A percentile compares a stretch with the other conserved stretches of the same genome.
Conservation (phyloP, 2,888 invertebrate genomes). For the Parnassius mnemosyne region DNA sequence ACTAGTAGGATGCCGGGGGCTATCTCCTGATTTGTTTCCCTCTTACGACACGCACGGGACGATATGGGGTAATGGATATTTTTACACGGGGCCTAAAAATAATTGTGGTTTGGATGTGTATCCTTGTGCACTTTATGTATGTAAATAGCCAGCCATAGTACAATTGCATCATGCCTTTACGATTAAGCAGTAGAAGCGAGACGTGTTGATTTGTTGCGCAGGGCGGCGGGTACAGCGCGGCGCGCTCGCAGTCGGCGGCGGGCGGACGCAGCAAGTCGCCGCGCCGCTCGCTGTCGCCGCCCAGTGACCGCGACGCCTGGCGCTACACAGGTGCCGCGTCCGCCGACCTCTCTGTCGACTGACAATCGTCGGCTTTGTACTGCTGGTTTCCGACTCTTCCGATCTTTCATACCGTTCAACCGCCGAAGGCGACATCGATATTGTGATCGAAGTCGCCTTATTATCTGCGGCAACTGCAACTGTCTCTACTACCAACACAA, state of each 20-base stretch:
- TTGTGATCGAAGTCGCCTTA: not conserved
- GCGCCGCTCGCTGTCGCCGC: conserved; percentile 90
- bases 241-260: conserved; percentile 93
- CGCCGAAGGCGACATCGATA: too few relatives aligned
- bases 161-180: too few relatives aligned
- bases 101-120: too few relatives aligned
- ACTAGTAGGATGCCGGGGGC: too few relatives aligned
- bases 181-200: too few relatives aligned
- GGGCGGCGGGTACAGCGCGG: conserved; percentile 73
- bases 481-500: not conserved
- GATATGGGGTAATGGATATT: too few relatives aligned
- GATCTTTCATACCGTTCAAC: not conserved
- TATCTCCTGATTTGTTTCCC: too few relatives aligned
- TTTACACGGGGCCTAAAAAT: too few relatives aligned
- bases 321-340: conserved; percentile 80
- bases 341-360: conserved; percentile 50
- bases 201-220: conserved; percentile 8
- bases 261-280: conserved; percentile 91
- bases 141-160: too few relatives aligned
- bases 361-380: conserved; percentile 27
- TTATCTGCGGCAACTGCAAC: conserved; percentile 9
- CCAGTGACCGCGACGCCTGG: conserved; percentile 82
- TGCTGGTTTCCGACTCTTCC: not conserved
- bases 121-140: too few relatives aligned
- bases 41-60: too few relatives aligned